phyloP scores from a whole-genome alignment of 2,888 invertebrate genomes.

The Xestia c-nigrum region DNA sequence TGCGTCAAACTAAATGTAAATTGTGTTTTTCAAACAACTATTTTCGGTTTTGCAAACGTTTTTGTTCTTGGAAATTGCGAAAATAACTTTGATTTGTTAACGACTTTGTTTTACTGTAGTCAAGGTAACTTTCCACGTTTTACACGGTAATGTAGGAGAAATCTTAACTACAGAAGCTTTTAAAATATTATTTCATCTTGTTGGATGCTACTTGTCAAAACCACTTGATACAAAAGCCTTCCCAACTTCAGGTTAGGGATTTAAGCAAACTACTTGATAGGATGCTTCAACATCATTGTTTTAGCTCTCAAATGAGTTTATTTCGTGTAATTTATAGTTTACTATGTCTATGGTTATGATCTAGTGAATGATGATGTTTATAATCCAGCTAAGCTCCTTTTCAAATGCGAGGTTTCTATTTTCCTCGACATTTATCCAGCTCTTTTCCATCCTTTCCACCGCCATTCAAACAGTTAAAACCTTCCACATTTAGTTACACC shows the following conservation, averaged over 20 bases:
- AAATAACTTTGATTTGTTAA: slow-evolving; percentile 21
- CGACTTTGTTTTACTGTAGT: neutral
- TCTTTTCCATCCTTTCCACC: neutral
- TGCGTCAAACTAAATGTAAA: slow-evolving; percentile 62
- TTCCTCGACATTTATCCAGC: neutral
- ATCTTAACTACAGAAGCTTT: neutral
- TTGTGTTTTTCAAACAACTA: slow-evolving; percentile 56
- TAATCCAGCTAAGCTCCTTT: neutral
- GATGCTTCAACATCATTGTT: neutral
- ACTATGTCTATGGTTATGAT: neutral
- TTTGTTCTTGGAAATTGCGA: slow-evolving; percentile 41
- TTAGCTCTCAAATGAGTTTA: neutral
- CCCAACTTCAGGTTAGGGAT: neutral
- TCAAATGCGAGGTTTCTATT: neutral
- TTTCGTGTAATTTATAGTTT: neutral
- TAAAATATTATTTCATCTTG: neutral
- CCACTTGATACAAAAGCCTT: neutral
- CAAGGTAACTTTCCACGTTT: neutral
- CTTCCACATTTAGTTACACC: slow-evolving; percentile 51
- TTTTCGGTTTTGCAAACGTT: slow-evolving; percentile 48
- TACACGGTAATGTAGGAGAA: neutral
- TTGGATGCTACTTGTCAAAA: neutral
- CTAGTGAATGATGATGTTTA: neutral
- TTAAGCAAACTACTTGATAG: neutral
- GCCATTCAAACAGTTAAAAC: slow-evolving; percentile 33